These are phyloP conservation scores for Acrobasis repandana DNA, from an alignment of 2,888 invertebrate genomes.

Conservation along the genomic window DNA sequence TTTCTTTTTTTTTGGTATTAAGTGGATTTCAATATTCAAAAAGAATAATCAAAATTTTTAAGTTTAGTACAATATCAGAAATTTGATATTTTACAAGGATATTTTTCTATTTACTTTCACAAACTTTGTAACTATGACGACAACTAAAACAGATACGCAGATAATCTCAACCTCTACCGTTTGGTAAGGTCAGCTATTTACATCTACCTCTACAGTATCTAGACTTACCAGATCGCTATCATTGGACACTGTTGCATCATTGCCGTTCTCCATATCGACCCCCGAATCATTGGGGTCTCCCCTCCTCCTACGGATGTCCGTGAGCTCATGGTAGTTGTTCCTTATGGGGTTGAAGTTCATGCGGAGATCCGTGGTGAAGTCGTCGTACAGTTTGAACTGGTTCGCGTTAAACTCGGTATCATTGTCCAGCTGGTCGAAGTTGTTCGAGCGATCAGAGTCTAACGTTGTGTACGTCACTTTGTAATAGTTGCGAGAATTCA, in stretches of 20 bases:
- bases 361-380: conserved; percentile 72
- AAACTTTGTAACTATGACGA: too few species aligned
- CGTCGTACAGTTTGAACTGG: conserved; percentile 76
- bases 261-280: conserved; percentile 77
- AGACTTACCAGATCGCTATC: conserved; percentile 64
- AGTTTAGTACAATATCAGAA: too few species aligned
- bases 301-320: conserved; percentile 46
- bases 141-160: too few species aligned
- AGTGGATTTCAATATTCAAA: too few species aligned
- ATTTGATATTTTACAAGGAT: too few species aligned
- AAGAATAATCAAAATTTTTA: too few species aligned
- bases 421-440: conserved; percentile 66
- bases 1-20: too few species aligned
- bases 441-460: conserved; percentile 48
- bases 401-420: conserved; percentile 78
- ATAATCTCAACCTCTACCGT: too few species aligned
- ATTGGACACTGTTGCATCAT: conserved; percentile 65
- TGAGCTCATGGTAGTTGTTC: conserved; percentile 58
- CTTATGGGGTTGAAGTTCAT: conserved; percentile 67
- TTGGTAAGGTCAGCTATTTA: too few species aligned
- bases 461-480: conserved; percentile 65
- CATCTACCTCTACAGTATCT: not conserved
- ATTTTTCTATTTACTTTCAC: too few species aligned
- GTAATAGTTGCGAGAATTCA: conserved; percentile 72
- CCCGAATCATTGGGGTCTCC: conserved; percentile 74